Conservation (phyloP, 2,888 invertebrate species). For the Oeneis ivallda region DNA sequence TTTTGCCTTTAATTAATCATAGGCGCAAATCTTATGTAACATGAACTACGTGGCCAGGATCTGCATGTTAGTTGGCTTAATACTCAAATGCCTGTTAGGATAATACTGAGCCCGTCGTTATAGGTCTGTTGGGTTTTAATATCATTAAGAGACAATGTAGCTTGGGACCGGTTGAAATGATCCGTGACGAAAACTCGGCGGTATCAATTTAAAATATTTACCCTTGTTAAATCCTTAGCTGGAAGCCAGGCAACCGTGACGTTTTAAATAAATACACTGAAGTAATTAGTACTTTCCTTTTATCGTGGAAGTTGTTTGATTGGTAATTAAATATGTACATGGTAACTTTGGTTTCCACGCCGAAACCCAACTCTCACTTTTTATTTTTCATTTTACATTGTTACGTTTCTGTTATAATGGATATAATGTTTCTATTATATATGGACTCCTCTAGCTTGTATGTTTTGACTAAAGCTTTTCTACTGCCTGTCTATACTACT, state of each 20-base stretch:
- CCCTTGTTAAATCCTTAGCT: slow-evolving; percentile 64
- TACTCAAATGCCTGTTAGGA: slow-evolving; percentile 32
- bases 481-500: no score
- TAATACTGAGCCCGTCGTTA: slow-evolving; percentile 62
- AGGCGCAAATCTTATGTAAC: neutral
- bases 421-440: no score
- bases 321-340: slow-evolving; percentile 34
- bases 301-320: slow-evolving; percentile 26
- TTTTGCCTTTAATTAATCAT: neutral
- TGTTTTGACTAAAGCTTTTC: no score
- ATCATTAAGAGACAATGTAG: slow-evolving; percentile 66
- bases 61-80: slow-evolving; percentile 2
- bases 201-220: slow-evolving; percentile 72
- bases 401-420: no score
- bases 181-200: slow-evolving; percentile 66
- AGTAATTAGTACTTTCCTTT: slow-evolving; percentile 40
- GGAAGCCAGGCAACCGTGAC: slow-evolving; percentile 50
- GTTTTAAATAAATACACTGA: slow-evolving; percentile 41
- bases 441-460: no score
- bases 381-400: neutral
- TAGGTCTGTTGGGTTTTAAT: slow-evolving; percentile 56
- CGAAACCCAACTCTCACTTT: slow-evolving; percentile 6
- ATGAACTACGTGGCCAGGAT: neutral
- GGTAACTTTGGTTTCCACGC: slow-evolving; percentile 22
- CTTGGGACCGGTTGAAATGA: slow-evolving; percentile 58